phyloP scores from a whole-genome alignment of 1,140 invertebrate species.

The Drosophila navojoa region DNA sequence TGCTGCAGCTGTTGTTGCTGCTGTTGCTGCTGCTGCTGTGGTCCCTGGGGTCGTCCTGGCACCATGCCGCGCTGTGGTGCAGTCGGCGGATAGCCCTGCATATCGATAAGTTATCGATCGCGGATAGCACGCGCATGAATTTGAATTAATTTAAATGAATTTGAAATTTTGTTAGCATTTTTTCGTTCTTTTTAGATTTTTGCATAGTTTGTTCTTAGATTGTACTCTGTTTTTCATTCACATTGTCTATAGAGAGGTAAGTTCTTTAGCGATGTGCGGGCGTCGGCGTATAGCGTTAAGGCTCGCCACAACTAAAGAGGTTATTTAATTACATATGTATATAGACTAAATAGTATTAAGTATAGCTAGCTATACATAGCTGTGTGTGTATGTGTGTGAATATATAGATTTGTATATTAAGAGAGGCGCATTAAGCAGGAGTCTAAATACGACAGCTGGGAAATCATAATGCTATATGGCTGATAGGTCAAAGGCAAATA shows the following conservation, averaged over 20 bases:
- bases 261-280: slow-evolving; percentile 52
- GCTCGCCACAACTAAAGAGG: slow-evolving; percentile 60
- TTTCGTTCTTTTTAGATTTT: slow-evolving; percentile 54
- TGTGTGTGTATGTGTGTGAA: slow-evolving; percentile 31
- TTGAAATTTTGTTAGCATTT: slow-evolving; percentile 78
- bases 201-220: slow-evolving; percentile 53
- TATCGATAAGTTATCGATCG: slow-evolving; percentile 39
- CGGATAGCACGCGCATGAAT: slow-evolving; percentile 60
- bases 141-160: slow-evolving; percentile 80
- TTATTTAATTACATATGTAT: slow-evolving; percentile 25
- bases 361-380: no score
- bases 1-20: slow-evolving; percentile 54
- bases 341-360: slow-evolving; percentile 8
- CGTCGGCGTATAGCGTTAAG: slow-evolving; percentile 57
- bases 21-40: slow-evolving; percentile 81
- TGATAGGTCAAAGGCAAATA: slow-evolving; percentile 62
- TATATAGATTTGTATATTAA: slow-evolving; percentile 21
- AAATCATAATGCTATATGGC: slow-evolving; percentile 62
- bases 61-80: slow-evolving; percentile 81
- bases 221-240: slow-evolving; percentile 82
- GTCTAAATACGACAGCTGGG: slow-evolving; percentile 59
- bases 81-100: slow-evolving; percentile 81
- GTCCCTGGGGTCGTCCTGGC: slow-evolving; percentile 65
- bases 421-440: slow-evolving; percentile 31
- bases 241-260: slow-evolving; percentile 70